phyloP scores from a whole-genome alignment of 2,888 invertebrate species.

The Saturnia pavonia region DNA sequence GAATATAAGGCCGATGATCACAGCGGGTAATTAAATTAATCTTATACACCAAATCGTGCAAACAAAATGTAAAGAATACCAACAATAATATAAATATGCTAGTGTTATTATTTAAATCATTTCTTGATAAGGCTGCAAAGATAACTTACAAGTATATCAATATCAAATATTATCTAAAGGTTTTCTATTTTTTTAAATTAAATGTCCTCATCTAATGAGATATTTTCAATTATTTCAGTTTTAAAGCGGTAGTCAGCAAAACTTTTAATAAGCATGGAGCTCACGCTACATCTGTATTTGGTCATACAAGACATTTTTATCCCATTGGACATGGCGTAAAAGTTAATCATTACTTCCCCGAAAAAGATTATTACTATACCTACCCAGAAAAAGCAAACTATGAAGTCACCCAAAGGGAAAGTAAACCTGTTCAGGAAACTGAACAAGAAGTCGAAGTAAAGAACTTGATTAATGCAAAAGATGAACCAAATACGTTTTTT shows the following conservation, averaged over 20 bases:
- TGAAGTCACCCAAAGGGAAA: constrained; percentile 30
- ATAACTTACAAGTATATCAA: neutral
- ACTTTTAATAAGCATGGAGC: constrained; percentile 66
- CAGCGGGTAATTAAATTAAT: constrained; percentile 66
- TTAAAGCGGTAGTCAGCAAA: constrained; percentile 82
- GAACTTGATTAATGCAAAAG: constrained; percentile 20
- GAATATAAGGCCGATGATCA: constrained; percentile 82
- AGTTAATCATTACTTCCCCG: constrained; percentile 69
- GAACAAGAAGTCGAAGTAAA: constrained; percentile 31
- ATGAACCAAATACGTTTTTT: constrained; percentile 34
- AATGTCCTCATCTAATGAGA: neutral
- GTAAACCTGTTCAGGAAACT: constrained; percentile 47
- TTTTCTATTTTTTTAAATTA: neutral
- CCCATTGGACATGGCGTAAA: constrained; percentile 64
- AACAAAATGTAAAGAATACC: neutral
- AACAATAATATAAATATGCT: no score
- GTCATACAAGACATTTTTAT: constrained; percentile 61
- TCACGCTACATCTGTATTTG: constrained; percentile 62
- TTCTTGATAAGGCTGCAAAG: neutral
- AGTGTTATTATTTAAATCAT: neutral
- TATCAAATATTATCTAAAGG: neutral
- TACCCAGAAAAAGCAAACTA: constrained; percentile 28
- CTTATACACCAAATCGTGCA: neutral
- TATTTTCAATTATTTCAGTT: constrained; percentile 54
- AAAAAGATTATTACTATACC: constrained; percentile 44